Conservation (phyloP, 2,888 invertebrate genomes). For the Digitonthophagus gazella region DNA sequence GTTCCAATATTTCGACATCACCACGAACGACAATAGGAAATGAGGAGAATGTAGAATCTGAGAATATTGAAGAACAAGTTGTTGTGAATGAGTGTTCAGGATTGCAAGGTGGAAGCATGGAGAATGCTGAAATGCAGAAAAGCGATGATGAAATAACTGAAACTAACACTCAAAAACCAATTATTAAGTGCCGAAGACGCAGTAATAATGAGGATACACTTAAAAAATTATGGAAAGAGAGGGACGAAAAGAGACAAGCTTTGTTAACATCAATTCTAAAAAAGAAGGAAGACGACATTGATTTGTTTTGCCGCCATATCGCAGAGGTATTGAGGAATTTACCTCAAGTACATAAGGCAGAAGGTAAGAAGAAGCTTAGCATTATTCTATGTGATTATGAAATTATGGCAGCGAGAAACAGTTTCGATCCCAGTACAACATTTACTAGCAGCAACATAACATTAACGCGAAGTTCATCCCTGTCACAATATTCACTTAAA, state of each 20-base stretch:
- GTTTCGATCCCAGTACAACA: slow-evolving; percentile 14
- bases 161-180: slow-evolving; percentile 14
- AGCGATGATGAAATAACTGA: slow-evolving; percentile 17
- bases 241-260: slow-evolving; percentile 13
- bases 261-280: slow-evolving; percentile 7
- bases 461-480: slow-evolving; percentile 8
- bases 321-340: slow-evolving; percentile 20
- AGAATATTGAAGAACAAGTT: slow-evolving; percentile 10
- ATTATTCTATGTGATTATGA: slow-evolving; percentile 17
- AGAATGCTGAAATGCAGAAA: slow-evolving; percentile 19
- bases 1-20: slow-evolving; percentile 16
- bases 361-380: slow-evolving; percentile 17
- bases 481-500: slow-evolving; percentile 10
- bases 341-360: slow-evolving; percentile 5
- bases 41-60: neutral
- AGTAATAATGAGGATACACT: slow-evolving; percentile 18
- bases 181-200: slow-evolving; percentile 8
- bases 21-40: slow-evolving; percentile 1
- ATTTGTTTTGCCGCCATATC: slow-evolving; percentile 20
- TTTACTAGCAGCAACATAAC: slow-evolving; percentile 4
- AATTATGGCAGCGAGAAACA: slow-evolving; percentile 19
- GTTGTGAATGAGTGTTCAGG: slow-evolving; percentile 2
- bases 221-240: slow-evolving; percentile 22
- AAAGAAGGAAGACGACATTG: slow-evolving; percentile 18
- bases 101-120: neutral